Evolutionary conservation across 2,113 vertebrate genomes (phyloP).

Genomic region (Semnopithecus entellus): DNA sequence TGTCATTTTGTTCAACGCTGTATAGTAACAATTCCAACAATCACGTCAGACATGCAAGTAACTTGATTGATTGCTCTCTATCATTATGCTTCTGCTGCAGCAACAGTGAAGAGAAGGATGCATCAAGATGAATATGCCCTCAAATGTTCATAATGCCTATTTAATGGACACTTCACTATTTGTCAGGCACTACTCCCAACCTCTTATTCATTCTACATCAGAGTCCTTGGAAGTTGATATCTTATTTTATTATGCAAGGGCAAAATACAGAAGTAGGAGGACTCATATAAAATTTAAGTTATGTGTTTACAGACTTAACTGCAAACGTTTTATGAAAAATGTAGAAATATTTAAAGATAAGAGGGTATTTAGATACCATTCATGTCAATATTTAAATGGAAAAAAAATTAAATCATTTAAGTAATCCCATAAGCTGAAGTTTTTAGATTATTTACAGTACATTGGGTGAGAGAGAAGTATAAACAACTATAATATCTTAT

Average conservation of each 20-base stretch:
- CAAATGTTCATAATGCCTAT: neutral
- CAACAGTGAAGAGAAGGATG: neutral
- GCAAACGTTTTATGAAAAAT: neutral
- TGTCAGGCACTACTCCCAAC: neutral
- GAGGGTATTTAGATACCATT: neutral
- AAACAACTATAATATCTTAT: neutral
- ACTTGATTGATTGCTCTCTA: neutral
- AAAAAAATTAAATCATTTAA: neutral
- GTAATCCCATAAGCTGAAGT: neutral
- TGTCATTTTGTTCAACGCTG: neutral
- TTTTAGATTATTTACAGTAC: neutral
- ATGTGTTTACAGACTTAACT: neutral
- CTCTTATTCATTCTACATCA: neutral
- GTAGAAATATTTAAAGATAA: neutral
- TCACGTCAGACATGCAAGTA: fast-evolving
- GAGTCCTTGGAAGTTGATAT: neutral
- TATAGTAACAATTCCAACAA: fast-evolving
- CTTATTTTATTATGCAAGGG: neutral
- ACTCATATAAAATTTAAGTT: neutral
- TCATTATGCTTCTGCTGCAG: neutral
- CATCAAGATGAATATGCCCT: neutral
- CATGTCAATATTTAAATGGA: neutral
- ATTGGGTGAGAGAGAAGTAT: neutral
- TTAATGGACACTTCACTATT: neutral
- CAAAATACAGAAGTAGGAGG: neutral